Conservation (phyloP, 2,888 invertebrate species). For the Glomeris marginata region DNA sequence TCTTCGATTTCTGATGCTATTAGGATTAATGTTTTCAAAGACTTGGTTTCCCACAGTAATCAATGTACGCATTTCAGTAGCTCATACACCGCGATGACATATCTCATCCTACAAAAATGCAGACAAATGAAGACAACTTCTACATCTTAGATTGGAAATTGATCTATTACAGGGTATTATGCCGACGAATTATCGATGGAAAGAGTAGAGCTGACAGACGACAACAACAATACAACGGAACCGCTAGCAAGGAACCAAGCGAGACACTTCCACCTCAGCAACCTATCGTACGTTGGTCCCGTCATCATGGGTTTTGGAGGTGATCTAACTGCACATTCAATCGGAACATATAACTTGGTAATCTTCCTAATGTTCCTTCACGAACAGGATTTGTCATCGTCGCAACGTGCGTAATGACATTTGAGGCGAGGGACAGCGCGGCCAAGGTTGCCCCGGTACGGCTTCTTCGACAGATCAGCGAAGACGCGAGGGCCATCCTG, state of each 20-base stretch:
- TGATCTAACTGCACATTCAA: constrained; percentile 25
- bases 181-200: constrained; percentile 24
- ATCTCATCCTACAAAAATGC: constrained; percentile 21
- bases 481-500: too few relatives aligned
- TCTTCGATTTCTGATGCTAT: too few relatives aligned
- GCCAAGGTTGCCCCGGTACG: constrained; percentile 78
- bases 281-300: constrained; percentile 89
- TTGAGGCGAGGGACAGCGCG: constrained; percentile 88
- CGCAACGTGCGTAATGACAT: constrained; percentile 96
- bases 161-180: constrained; percentile 16
- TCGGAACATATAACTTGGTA: neutral
- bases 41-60: too few relatives aligned
- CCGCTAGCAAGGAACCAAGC: too few relatives aligned
- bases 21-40: too few relatives aligned
- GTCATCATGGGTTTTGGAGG: constrained; percentile 96
- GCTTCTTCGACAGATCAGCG: neutral
- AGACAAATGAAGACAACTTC: constrained; percentile 14
- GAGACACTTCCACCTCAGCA: constrained; percentile 48
- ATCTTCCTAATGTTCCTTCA: neutral
- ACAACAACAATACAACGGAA: constrained; percentile 22
- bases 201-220: constrained; percentile 20
- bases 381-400: constrained; percentile 76
- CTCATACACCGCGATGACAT: too few relatives aligned
- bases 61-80: too few relatives aligned
- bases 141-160: neutral